A percentile compares a stretch with the other conserved stretches of the same genome.
phyloP scores from a whole-genome alignment of 2,113 vertebrate species.

The Nerophis ophidion region DNA sequence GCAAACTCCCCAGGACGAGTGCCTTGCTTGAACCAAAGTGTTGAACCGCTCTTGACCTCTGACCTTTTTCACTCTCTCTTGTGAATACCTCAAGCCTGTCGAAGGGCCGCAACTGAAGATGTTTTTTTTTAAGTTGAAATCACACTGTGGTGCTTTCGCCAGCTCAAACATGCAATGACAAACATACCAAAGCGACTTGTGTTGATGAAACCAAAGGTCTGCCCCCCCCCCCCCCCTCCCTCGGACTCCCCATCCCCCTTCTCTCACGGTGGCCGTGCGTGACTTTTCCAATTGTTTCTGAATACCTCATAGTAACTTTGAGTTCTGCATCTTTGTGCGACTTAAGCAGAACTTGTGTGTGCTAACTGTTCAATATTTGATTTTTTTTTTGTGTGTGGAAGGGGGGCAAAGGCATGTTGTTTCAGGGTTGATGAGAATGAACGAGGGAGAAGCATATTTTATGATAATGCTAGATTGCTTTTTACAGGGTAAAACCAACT shows the following conservation, averaged over 20 bases:
- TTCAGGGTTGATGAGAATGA: slow-evolving; percentile 74
- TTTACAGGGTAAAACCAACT: slow-evolving; percentile 95
- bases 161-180: slow-evolving; percentile 94
- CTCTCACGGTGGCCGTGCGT: slow-evolving; percentile 86
- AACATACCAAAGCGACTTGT: slow-evolving; percentile 94
- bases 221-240: slow-evolving; percentile 45
- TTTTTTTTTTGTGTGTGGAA: slow-evolving; percentile 74
- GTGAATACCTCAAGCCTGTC: slow-evolving; percentile 99
- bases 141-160: slow-evolving; percentile 97
- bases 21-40: slow-evolving; percentile 99
- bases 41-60: slow-evolving; percentile 99
- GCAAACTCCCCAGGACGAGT: slow-evolving; percentile 96
- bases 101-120: slow-evolving; percentile 92
- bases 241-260: slow-evolving; percentile 56
- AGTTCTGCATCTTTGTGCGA: slow-evolving; percentile 91
- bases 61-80: slow-evolving; percentile 89
- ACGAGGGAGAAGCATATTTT: slow-evolving; percentile 77
- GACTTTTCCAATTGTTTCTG: slow-evolving; percentile 91
- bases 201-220: slow-evolving; percentile 90
- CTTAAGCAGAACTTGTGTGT: slow-evolving; percentile 86
- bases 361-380: slow-evolving; percentile 78
- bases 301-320: slow-evolving; percentile 99
- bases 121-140: slow-evolving; percentile 67
- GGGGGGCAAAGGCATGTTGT: slow-evolving; percentile 77
- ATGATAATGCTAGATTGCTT: slow-evolving; percentile 76